Percentiles rank a stretch among this genome's conserved stretches.
These are phyloP conservation scores for Escarpia spicata DNA, from an alignment of 2,888 invertebrate species.

Conservation along the genomic window DNA sequence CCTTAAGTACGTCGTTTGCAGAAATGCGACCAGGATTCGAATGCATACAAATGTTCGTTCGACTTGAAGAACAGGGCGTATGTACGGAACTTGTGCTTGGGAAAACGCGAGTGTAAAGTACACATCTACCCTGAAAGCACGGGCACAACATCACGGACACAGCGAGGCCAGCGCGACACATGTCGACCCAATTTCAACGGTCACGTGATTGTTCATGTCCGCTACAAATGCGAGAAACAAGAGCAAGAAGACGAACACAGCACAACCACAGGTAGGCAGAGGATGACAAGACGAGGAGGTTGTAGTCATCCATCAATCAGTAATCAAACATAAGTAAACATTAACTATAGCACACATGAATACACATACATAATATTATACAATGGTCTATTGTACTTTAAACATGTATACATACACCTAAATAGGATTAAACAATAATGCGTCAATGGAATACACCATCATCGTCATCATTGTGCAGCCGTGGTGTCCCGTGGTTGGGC, in stretches of 20 bases:
- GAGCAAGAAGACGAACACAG: neutral
- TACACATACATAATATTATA: too few species aligned
- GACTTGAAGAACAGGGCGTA: neutral
- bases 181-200: neutral
- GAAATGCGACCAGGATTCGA: neutral
- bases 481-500: too few species aligned
- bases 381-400: too few species aligned
- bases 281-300: neutral
- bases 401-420: too few species aligned
- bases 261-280: neutral
- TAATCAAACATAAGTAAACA: too few species aligned
- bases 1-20: neutral
- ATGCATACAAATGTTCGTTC: neutral
- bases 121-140: neutral
- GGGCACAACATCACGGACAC: neutral
- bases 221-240: neutral
- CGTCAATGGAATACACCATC: too few species aligned
- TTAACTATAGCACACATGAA: too few species aligned
- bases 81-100: neutral
- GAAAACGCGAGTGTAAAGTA: neutral
- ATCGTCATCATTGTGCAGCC: too few species aligned
- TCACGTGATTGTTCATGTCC: neutral
- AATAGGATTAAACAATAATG: too few species aligned
- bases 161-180: neutral
- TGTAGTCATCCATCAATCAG: neutral